Conservation (phyloP, 2,113 vertebrate species). For the Corythornis cristatus region DNA sequence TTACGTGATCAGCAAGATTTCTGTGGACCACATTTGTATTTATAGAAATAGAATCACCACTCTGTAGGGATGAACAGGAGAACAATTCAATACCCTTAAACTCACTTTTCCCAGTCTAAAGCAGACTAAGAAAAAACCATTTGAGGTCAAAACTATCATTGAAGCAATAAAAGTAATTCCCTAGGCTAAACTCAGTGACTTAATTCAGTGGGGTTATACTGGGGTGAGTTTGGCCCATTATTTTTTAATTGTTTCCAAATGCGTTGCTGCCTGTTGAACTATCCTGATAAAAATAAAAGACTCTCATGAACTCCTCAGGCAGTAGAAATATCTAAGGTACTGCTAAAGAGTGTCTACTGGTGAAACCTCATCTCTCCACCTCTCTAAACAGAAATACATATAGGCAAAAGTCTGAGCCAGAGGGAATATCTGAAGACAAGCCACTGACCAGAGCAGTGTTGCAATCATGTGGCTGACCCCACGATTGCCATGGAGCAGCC, state of each 20-base stretch:
- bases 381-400: not conserved
- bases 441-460: not conserved
- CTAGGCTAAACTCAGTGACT: conserved; percentile 6
- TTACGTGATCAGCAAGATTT: not conserved
- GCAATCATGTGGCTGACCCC: rapidly evolving
- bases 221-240: conserved; percentile 28
- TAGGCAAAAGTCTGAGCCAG: not conserved
- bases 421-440: not conserved
- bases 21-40: not conserved
- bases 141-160: conserved; percentile 20
- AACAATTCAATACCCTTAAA: not conserved
- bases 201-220: conserved; percentile 24
- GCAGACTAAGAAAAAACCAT: not conserved
- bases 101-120: not conserved
- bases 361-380: not conserved
- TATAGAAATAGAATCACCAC: not conserved
- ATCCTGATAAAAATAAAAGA: not conserved
- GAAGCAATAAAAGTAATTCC: conserved; percentile 33
- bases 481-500: not conserved
- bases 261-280: not conserved
- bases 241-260: conserved; percentile 51
- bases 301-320: not conserved
- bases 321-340: not conserved
- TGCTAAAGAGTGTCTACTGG: not conserved
- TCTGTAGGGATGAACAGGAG: not conserved